These are phyloP conservation scores for Labroides dimidiatus DNA, from an alignment of 2,797 vertebrate genomes.

Conservation along the genomic window DNA sequence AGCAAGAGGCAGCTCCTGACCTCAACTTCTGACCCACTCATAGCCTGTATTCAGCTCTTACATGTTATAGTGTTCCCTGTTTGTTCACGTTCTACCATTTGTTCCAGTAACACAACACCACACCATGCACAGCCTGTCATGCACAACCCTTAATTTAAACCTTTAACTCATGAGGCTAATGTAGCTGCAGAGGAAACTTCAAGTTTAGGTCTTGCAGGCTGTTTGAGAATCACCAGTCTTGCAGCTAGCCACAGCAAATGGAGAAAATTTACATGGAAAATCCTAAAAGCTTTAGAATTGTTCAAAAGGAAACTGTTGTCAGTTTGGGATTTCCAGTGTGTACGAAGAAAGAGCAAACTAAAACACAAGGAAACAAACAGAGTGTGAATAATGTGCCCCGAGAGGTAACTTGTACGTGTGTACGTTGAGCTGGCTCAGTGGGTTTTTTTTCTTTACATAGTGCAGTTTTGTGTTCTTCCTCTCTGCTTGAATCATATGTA, in stretches of 20 bases:
- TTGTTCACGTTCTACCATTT: conserved; percentile 23
- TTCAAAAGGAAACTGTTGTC: too few relatives aligned
- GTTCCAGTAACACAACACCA: conserved; percentile 34
- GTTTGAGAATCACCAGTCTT: too few relatives aligned
- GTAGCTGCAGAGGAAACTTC: background rate
- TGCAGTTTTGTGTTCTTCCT: too few relatives aligned
- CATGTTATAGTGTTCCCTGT: conserved; percentile 30
- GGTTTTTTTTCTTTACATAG: too few relatives aligned
- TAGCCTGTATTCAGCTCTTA: conserved; percentile 31
- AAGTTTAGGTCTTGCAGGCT: background rate
- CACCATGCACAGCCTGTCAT: background rate
- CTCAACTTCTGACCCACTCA: conserved; percentile 37
- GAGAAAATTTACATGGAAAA: too few relatives aligned
- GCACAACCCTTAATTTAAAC: background rate
- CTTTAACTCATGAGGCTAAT: conserved; percentile 4
- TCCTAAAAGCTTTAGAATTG: too few relatives aligned
- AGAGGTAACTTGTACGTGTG: too few relatives aligned
- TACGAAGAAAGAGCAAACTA: background rate
- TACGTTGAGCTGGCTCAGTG: too few relatives aligned
- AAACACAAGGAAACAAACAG: background rate
- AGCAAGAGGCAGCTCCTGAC: conserved; percentile 47
- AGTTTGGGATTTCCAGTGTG: background rate
- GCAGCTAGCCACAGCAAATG: too few relatives aligned
- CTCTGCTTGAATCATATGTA: too few relatives aligned
- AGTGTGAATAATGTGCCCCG: too few relatives aligned